Conservation (phyloP, 2,113 vertebrate genomes). For the Macaca fascicularis region T2T-MFA8v1.1 NC_088386.1:115970501-115971000, state of each 20-base stretch:
- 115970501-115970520: not conserved
- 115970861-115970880: not conserved
- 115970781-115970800: not conserved
- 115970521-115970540: not conserved
- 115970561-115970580: not conserved
- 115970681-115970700: not conserved
- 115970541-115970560: not conserved
- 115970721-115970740: not conserved
- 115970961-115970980: conserved; percentile 2
- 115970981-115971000: not conserved
- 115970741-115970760: not conserved
- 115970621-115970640: not conserved
- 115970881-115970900: not conserved
- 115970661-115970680: not conserved
- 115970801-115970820: not conserved
- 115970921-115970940: not conserved
- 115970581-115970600: not conserved
- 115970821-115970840: conserved; percentile 17
- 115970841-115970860: not conserved
- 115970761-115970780: conserved; percentile 14
- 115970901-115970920: not conserved
- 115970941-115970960: not conserved
- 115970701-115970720: not conserved
- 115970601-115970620: not conserved
- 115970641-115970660: not conserved